These are phyloP conservation scores for Lithobates pipiens DNA, from an alignment of 2,797 vertebrate genomes.

Conservation along the genomic window DNA sequence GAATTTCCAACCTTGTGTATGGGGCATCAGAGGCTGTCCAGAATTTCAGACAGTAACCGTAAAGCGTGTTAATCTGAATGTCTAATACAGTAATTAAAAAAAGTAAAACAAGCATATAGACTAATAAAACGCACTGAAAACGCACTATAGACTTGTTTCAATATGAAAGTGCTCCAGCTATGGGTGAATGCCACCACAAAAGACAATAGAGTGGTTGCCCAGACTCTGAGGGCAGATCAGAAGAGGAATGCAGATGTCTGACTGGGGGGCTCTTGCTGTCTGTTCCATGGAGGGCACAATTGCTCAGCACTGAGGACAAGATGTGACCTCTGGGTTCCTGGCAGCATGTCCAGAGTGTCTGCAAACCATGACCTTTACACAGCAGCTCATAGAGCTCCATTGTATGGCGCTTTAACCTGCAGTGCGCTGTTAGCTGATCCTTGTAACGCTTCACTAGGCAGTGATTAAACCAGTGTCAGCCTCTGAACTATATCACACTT, in stretches of 20 bases:
- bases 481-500: not conserved
- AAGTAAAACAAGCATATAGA: too few relatives aligned
- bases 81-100: too few relatives aligned
- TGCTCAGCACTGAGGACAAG: not conserved
- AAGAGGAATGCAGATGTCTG: not conserved
- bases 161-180: not conserved
- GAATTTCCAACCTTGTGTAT: too few relatives aligned
- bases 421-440: slow-evolving; percentile 9
- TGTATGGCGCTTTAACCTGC: slow-evolving; percentile 5
- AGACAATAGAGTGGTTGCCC: not conserved
- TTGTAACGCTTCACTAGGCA: not conserved
- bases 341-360: not conserved
- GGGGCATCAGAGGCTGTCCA: too few relatives aligned
- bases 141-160: not conserved
- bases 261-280: slow-evolving; percentile 24
- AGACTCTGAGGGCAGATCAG: not conserved
- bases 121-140: too few relatives aligned
- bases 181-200: not conserved
- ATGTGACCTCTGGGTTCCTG: not conserved
- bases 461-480: not conserved
- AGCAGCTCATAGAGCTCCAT: slow-evolving; percentile 10
- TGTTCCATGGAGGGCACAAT: not conserved
- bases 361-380: slow-evolving; percentile 5
- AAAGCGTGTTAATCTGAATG: too few relatives aligned
- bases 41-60: too few relatives aligned